Base-by-base conservation (phyloP, 2,113 vertebrate species). In the Mormyrus iriodes region DNA sequence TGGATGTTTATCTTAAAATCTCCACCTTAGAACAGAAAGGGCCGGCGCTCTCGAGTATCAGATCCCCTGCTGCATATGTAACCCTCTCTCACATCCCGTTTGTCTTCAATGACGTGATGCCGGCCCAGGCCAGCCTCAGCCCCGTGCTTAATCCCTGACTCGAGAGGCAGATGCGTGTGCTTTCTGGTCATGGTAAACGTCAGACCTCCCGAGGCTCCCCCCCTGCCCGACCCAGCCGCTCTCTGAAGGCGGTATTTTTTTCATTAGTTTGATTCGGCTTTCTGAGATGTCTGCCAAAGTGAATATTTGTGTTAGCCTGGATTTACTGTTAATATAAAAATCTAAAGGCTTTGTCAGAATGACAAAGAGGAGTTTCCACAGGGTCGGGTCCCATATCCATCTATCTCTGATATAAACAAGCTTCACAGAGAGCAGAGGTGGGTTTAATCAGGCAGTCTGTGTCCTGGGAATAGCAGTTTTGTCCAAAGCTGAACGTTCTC, bases 251-350 rank as follows among this genome's bases (percentile, higher is more conserved):
- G 21, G 48, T 46, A 39, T 24, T 92, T 91, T n/a, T 90, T 89
- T 3, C 1, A 44, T 88, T 89, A 85, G 31, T 58, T 79, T 76
- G 86, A 35, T 85, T 88, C 46, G 24, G 46, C 49, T n/a, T 84
- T 89, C 61, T 86, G 42, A 76, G 35, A 48, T 35, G n/a, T 76
- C 58, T 84, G 88, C 92, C 90, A 89, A 85, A 86, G 88, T 90
- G 89, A 93, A 93, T 93, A 90, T 90, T 93, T 92, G 92, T 88
- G 86, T 90, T 88, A 53, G 91, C 88, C 87, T 88, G 88, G 51
- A 84, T 90, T 88, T 87, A 88, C 86, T 88, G 90, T 87, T 61
- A 86, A 92, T 91, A 90, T 85, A 84, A 79, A 79, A 79, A 84
- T n/a, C 88, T 88, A 44, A 76, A 89, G 52, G 84, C 87, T 85